Evolutionary conservation across 2,113 vertebrate species (phyloP).

Genomic region (Mionectes macconnelli): DNA sequence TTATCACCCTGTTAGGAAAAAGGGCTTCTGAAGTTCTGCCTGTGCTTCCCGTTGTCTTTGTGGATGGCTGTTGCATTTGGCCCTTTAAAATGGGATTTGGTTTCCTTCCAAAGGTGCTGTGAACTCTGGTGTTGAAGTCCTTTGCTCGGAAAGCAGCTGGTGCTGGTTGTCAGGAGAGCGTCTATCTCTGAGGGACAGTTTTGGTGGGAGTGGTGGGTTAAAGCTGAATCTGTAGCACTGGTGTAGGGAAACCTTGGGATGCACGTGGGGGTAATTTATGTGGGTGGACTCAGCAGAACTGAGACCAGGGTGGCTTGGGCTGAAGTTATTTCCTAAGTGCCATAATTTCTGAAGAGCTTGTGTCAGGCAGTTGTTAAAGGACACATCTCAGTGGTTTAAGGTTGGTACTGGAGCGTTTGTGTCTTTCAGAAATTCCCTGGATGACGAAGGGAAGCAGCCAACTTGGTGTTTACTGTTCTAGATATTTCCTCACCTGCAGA

Average conservation of each 20-base stretch:
- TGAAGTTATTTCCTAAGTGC: neutral
- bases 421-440: neutral
- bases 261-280: neutral
- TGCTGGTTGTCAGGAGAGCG: fast-evolving
- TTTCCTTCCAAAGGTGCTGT: neutral
- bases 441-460: neutral
- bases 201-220: neutral
- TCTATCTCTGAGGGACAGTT: fast-evolving
- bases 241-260: neutral
- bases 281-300: neutral
- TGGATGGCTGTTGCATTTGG: neutral
- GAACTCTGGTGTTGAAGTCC: neutral
- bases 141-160: neutral
- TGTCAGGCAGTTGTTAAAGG: neutral
- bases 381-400: neutral
- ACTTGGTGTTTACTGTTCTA: neutral
- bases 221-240: neutral
- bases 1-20: neutral
- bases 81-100: neutral
- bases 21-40: neutral
- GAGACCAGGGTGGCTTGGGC: neutral
- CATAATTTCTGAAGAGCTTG: neutral
- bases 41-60: neutral
- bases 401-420: neutral
- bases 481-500: neutral